These are phyloP conservation scores for Gymnothorax javanicus DNA, from an alignment of 2,797 vertebrate species.

Conservation along the genomic window DNA sequence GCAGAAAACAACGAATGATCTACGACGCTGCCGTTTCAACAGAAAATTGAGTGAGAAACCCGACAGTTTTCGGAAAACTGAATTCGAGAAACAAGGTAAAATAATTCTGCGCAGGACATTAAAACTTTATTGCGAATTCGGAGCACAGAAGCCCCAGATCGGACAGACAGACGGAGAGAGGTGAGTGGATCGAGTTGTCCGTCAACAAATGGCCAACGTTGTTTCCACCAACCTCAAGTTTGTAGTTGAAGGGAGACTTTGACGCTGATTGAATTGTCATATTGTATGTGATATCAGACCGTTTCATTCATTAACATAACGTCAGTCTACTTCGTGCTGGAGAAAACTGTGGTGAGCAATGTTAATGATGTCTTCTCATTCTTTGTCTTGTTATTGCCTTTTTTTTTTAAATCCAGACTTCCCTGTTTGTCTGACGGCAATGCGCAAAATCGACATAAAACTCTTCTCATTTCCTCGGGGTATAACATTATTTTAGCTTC, in stretches of 20 bases:
- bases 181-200: neutral
- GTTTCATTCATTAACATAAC: neutral
- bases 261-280: neutral
- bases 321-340: neutral
- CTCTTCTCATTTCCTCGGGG: neutral
- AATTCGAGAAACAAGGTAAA: neutral
- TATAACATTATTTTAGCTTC: neutral
- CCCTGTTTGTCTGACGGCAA: neutral
- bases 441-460: neutral
- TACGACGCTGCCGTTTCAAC: neutral
- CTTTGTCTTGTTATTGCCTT: neutral
- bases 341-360: neutral
- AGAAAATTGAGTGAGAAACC: neutral
- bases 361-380: neutral
- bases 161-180: neutral
- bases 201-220: neutral
- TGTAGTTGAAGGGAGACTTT: neutral
- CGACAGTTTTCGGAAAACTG: neutral
- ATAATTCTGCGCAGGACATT: neutral
- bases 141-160: neutral
- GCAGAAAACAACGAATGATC: slow-evolving; percentile 16
- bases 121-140: neutral
- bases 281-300: neutral
- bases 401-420: neutral
- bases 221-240: neutral